Evolutionary conservation across 2,113 vertebrate species (phyloP).

Genomic region (Ammodytes dubius): DNA sequence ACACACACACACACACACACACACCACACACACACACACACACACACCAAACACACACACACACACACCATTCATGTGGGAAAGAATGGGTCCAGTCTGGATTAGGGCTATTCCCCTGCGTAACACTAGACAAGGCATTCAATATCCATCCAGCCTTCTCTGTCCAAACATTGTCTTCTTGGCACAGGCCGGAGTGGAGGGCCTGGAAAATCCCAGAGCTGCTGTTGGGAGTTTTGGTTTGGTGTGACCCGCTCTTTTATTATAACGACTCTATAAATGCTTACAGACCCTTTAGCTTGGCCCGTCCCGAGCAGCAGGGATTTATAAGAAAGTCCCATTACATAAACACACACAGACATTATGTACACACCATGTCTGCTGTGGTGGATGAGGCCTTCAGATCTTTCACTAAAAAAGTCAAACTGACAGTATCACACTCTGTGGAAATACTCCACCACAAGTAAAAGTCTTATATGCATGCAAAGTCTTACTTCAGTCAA

Average conservation of each 20-base stretch:
- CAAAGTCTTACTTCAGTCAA: background rate
- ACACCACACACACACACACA: slow-evolving; percentile 30
- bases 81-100: slow-evolving; percentile 74
- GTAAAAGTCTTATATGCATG: background rate
- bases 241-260: slow-evolving; percentile 72
- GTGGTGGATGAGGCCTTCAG: background rate
- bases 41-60: slow-evolving; percentile 6
- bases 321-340: slow-evolving; percentile 26
- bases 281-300: slow-evolving; percentile 66
- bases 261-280: slow-evolving; percentile 72
- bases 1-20: slow-evolving; percentile 17
- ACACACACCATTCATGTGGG: slow-evolving; percentile 68
- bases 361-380: slow-evolving; percentile 27
- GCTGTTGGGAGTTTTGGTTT: slow-evolving; percentile 53
- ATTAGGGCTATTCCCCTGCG: slow-evolving; percentile 73
- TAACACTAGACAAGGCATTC: slow-evolving; percentile 77
- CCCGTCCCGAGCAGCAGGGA: slow-evolving; percentile 3
- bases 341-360: slow-evolving; percentile 34
- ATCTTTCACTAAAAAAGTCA: background rate
- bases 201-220: slow-evolving; percentile 77
- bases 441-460: background rate
- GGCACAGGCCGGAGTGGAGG: slow-evolving; percentile 59
- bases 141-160: slow-evolving; percentile 69
- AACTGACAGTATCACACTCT: background rate
- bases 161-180: slow-evolving; percentile 75